Base-by-base conservation (phyloP, 2,888 invertebrate species). In the Lepas anatifera region DNA sequence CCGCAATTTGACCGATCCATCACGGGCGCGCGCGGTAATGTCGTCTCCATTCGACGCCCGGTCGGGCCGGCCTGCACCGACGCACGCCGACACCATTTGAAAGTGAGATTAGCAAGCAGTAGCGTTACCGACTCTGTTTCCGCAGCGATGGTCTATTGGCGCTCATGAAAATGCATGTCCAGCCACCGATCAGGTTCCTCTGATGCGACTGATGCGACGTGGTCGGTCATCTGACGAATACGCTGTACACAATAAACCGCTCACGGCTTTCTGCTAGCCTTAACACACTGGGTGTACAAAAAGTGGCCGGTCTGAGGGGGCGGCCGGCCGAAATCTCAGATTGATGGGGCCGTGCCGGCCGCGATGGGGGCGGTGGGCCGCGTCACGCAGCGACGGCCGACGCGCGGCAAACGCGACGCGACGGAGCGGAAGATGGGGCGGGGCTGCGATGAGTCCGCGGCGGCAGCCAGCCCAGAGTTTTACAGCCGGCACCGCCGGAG, bases 341-440 rank as follows among this genome's bases (percentile, higher is more conserved):
- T 58, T 58, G 58, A 58, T 58, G 58, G 58, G 58, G 35, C 58
- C 35, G 58, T 10, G 22, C 35, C 58, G 58, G 22, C 35, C 32
- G 58, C 58, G 25, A 67, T 48, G 41, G 48, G 48, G 64, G 63
- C 39, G 22, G 46, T 43, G 35, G 27, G 67, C 41, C 27, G n/a
- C n/a, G n/a, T n/a, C n/a, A n/a, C n/a, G n/a, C n/a, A n/a, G n/a
- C n/a, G 46, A 46, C 35, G 46, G 63, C 39, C 41, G 68, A 35
- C 29, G 10, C n/a, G 11, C 48, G n/a, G 32, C 48, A 39, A 46
- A 68, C 32, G 69, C 50, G 69, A 71, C 32, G 39, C 63, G 35
- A 69, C 43, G 69, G 67, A 32, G 69, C 46, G 52, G 27, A 58
- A 27, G 32, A 37, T 13, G 27, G n/a, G 35, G 27, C 64, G 32